These are phyloP conservation scores for Pachyramphus minor DNA, from an alignment of 2,113 vertebrate genomes.

Conservation along the genomic window DNA sequence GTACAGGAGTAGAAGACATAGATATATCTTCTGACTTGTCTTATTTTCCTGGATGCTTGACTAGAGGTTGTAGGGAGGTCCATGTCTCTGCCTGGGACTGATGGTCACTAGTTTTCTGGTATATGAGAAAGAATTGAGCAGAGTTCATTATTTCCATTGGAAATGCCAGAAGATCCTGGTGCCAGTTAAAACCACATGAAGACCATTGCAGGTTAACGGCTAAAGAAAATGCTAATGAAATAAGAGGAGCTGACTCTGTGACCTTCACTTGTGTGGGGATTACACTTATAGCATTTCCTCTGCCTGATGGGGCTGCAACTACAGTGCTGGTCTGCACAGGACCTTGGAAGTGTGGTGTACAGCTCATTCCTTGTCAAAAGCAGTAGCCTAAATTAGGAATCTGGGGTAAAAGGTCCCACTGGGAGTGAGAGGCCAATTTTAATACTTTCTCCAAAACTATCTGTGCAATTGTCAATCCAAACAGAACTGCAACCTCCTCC, in stretches of 20 bases:
- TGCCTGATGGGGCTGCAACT: neutral
- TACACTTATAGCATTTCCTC: neutral
- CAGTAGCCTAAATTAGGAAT: neutral
- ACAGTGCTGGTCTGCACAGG: neutral
- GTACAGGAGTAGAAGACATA: neutral
- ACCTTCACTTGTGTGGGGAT: neutral
- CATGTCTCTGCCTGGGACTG: accelerated
- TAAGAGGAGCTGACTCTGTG: neutral
- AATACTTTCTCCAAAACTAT: neutral
- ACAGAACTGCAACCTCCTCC: neutral
- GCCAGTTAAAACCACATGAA: neutral
- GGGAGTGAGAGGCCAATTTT: neutral
- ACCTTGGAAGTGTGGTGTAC: neutral
- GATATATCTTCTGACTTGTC: neutral
- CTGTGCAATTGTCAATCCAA: neutral
- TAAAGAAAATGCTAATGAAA: neutral
- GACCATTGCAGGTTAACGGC: neutral
- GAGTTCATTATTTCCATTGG: neutral
- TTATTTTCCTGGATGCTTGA: neutral
- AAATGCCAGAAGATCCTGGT: neutral
- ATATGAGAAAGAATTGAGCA: neutral
- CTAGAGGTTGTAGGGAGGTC: neutral
- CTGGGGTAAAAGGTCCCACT: neutral
- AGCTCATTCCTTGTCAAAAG: neutral
- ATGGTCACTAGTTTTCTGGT: neutral